phyloP scores from a whole-genome alignment of 2,113 vertebrate species.

The Craseonycteris thonglongyai region DNA sequence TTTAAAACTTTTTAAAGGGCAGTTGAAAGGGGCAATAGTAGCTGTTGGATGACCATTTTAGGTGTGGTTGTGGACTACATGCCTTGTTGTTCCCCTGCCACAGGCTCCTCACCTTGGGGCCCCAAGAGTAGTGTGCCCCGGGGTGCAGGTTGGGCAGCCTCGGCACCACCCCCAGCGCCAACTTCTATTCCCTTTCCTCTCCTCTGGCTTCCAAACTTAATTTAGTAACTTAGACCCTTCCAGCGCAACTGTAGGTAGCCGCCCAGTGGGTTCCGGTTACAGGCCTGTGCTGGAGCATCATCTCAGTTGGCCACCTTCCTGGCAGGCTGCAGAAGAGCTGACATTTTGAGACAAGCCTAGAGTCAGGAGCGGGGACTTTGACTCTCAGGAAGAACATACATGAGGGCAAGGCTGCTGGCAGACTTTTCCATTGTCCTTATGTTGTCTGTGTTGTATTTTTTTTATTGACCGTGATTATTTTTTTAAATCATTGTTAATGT shows the following conservation, averaged over 20 bases:
- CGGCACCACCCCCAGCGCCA: neutral
- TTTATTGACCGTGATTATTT: constrained; percentile 11
- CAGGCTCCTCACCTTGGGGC: fast-evolving
- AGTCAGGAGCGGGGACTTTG: constrained; percentile 59
- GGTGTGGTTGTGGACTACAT: fast-evolving
- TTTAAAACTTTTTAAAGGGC: neutral
- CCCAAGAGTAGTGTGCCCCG: fast-evolving
- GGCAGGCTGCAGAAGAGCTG: neutral
- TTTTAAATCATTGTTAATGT: constrained; percentile 43
- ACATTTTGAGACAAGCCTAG: neutral
- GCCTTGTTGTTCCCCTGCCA: fast-evolving
- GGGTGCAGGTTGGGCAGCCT: fast-evolving
- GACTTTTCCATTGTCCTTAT: constrained; percentile 34
- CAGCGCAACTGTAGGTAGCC: neutral
- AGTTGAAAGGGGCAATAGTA: neutral
- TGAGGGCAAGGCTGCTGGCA: constrained; percentile 73
- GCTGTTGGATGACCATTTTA: neutral
- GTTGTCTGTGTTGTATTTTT: constrained; percentile 32
- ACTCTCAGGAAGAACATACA: neutral
- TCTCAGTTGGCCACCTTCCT: neutral
- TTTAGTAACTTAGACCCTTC: constrained; percentile 42
- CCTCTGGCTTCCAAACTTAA: neutral
- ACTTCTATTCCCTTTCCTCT: neutral
- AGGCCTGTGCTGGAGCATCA: constrained; percentile 22
- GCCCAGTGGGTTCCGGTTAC: neutral